A percentile compares a stretch with the other conserved stretches of the same genome.
Evolutionary conservation across 2,797 vertebrate species (phyloP).

Genomic region (Glossophaga mutica): DNA sequence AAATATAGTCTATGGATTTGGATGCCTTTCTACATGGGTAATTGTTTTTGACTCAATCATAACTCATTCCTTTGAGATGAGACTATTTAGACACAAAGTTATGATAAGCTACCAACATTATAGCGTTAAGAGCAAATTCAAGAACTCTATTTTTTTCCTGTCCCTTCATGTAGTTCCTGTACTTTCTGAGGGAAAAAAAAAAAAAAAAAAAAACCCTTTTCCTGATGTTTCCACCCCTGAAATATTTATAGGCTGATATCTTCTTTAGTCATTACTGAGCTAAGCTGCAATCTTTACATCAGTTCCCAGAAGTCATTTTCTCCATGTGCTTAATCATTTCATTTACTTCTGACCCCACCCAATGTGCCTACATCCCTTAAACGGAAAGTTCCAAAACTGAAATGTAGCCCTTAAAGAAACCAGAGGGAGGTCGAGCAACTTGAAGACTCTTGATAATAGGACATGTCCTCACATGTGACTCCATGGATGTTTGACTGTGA

Average conservation of each 20-base stretch:
- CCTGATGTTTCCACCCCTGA: neutral
- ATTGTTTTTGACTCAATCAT: neutral
- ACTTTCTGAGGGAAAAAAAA: neutral
- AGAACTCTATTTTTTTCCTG: neutral
- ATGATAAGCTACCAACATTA: neutral
- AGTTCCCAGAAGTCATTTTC: slow-evolving; percentile 50
- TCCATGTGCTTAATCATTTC: slow-evolving; percentile 40
- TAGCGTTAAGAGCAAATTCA: neutral
- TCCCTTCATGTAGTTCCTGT: neutral
- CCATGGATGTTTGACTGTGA: neutral
- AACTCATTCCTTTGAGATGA: neutral
- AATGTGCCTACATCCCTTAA: neutral
- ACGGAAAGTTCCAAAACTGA: neutral
- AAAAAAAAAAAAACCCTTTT: neutral
- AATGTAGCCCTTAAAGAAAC: neutral
- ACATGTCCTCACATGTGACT: neutral
- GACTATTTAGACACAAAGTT: neutral
- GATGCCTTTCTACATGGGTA: neutral
- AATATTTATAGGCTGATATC: slow-evolving; percentile 37
- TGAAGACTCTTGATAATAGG: neutral
- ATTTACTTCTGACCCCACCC: slow-evolving; percentile 40
- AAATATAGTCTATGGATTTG: neutral
- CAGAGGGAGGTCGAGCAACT: neutral
- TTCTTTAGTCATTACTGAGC: slow-evolving; percentile 51
- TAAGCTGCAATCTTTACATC: slow-evolving; percentile 37